Evolutionary conservation across 1,140 invertebrate genomes (phyloP), one percentile per base, ranked within the genome.

Genomic region (Halesus radiatus): DNA sequence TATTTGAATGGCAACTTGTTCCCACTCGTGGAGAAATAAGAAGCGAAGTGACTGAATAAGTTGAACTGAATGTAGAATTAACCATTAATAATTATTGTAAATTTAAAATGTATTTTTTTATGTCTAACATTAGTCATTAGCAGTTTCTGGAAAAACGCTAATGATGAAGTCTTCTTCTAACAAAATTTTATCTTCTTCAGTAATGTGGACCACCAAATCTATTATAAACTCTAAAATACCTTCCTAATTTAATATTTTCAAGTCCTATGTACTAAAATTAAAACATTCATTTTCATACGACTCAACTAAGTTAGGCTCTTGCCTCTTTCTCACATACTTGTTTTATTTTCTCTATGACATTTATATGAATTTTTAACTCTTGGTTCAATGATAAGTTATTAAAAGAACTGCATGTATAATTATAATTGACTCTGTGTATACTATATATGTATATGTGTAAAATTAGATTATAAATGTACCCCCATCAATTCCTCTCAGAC

Each of bases 51-150:
- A 78, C 80, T 81, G 76, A 72, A 78, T 74, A 82, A 45, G 37
- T 45, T 78, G 74, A 78, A 79, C 75, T 82, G 81, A 72, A 62
- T 50, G 54, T 82, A 79, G 73, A 62, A 73, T 70, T 72, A 77
- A 68, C 52, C 20, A 50, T 58, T 79, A 56, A 76, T 45, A 26
- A 20, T 75, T 74, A 53, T 64, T 54, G 23, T 75, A 62, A 64
- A 78, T 50, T 50, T 64, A 72, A 73, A 58, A 73, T 79, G 75
- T 52, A 64, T 80, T 75, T 75, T 80, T 80, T 80, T 79, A 79
- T 15, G 50, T 75, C 53, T 58, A 74, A 54, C 70, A 37, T 64
- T 79, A 22, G 54, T 73, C 22, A 76, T 80, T 80, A 72, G 70
- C 79, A 64, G 60, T 58, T 62, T 64, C 10, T 78, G 20, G 37